Evolutionary conservation across 2,888 invertebrate genomes (phyloP).

Genomic region (Pharmacophagus antenor): DNA sequence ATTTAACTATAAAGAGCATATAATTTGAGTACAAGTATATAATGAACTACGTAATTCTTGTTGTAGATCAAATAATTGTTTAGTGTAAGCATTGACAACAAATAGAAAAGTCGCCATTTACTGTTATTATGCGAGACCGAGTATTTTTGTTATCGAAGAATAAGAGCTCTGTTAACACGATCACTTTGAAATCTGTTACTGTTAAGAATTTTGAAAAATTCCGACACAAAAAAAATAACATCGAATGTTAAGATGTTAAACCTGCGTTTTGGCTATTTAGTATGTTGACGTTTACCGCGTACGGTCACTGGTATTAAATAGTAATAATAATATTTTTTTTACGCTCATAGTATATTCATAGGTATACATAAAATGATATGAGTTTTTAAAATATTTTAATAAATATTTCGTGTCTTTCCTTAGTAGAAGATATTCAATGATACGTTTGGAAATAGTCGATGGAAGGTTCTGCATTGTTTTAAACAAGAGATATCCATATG

Average conservation of each 20-base stretch:
- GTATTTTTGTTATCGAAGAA: slow-evolving; percentile 32
- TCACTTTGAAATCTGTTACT: not conserved
- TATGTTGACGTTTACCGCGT: slow-evolving; percentile 9
- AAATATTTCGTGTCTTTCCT: too few relatives aligned
- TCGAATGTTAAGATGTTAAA: slow-evolving; percentile 30
- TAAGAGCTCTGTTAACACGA: slow-evolving; percentile 15
- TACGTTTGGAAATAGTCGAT: too few relatives aligned
- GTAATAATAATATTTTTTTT: not conserved
- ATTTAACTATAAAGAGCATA: too few relatives aligned
- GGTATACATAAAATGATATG: not conserved
- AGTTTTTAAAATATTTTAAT: too few relatives aligned
- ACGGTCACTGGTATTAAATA: slow-evolving; percentile 1
- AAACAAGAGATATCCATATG: too few relatives aligned
- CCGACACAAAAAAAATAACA: slow-evolving; percentile 13
- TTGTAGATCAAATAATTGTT: slow-evolving; percentile 7
- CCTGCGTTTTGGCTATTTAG: slow-evolving; percentile 23
- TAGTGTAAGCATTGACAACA: slow-evolving; percentile 26
- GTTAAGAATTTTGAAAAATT: slow-evolving; percentile 7
- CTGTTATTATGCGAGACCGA: slow-evolving; percentile 50
- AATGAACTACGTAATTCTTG: not conserved
- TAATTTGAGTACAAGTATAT: not conserved
- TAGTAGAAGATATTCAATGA: too few relatives aligned
- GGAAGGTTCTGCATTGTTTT: too few relatives aligned
- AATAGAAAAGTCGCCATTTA: slow-evolving; percentile 20
- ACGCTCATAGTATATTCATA: not conserved